Evolutionary conservation across 2,888 invertebrate species (phyloP), one percentile per base, ranked within the genome.

Genomic region (Pseudoips prasinana): DNA sequence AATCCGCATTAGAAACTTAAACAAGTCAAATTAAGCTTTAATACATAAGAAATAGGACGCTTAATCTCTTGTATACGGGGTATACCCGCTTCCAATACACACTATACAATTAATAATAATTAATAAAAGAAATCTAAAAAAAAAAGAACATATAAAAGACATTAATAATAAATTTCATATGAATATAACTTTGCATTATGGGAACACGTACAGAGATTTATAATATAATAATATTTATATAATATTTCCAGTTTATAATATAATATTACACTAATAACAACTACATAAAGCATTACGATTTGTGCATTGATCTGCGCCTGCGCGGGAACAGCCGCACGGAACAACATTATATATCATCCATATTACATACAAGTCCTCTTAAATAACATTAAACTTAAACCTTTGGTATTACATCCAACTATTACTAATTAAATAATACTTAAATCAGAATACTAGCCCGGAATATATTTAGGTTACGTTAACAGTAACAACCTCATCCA

Each of bases 221-320:
- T 64, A 58, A 50, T 60, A 56, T 65, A 54, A 52, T 53, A 42
- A 53, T 45, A 55, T 53, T 42, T 50, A 57, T 42, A 41, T 52
- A 44, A 50, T 46, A 42, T 49, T n/a, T 20, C 3, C 7, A 5
- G 20, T n/a, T 20, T 20, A 20, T 20, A 20, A 20, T 56, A 56
- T 55, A 48, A 64, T 73, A 73, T 68, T 52, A 68, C 77, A 77
- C 69, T n/a, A 74, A 75, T 81, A 84, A 77, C 64, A 57, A 65
- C 78, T 84, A 85, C 76, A 77, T 82, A 80, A 85, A 85, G 85
- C 85, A 79, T 80, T 74, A 74, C 65, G 64, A 24, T 70, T 80
- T 76, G 79, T 81, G 83, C 76, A 59, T 64, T 57, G 63, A 61
- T 53, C 49, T 47, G 64, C 64, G 54, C 59, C 30, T 36, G 29